phyloP scores from a whole-genome alignment of 1,140 invertebrate species.

The Neocloeon triangulifer region DNA sequence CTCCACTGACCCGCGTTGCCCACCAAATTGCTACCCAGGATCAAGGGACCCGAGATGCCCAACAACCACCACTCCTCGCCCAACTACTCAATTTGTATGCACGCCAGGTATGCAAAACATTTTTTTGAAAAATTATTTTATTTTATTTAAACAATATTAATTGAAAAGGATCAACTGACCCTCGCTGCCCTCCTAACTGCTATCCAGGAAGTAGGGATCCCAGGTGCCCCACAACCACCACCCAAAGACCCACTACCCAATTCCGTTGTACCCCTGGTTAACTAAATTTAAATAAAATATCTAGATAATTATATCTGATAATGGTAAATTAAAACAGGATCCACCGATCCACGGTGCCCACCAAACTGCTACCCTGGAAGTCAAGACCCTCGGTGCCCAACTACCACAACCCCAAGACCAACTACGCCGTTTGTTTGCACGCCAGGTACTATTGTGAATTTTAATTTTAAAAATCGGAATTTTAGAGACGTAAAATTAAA shows the following conservation, averaged over 20 bases:
- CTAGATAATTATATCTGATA: too few species aligned
- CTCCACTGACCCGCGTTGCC: conserved; percentile 12
- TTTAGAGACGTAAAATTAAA: conserved; percentile 16
- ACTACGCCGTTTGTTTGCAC: conserved; percentile 14
- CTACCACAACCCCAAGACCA: conserved; percentile 4
- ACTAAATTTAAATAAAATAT: too few species aligned
- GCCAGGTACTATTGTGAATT: conserved; percentile 16
- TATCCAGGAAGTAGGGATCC: conserved; percentile 15
- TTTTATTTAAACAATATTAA: conserved; percentile 12
- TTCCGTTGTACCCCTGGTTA: conserved; percentile 1
- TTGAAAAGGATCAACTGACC: conserved; percentile 14
- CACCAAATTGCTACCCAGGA: conserved; percentile 13
- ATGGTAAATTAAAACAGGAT: too few species aligned
- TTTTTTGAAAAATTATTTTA: conserved; percentile 8
- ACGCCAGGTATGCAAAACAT: conserved; percentile 16
- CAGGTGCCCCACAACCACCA: conserved; percentile 6
- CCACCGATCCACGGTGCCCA: conserved; percentile 16
- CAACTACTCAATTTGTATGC: conserved; percentile 12
- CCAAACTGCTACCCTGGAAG: conserved; percentile 13
- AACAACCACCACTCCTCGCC: conserved; percentile 3
- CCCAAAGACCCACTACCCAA: background rate
- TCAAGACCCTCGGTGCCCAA: conserved; percentile 16
- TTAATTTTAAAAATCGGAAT: conserved; percentile 7
- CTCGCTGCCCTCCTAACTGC: too few species aligned
- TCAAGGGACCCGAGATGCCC: conserved; percentile 7